These are phyloP conservation scores for Oreochromis spilurus DNA, from an alignment of 2,113 vertebrate species.

Conservation along the genomic window DNA sequence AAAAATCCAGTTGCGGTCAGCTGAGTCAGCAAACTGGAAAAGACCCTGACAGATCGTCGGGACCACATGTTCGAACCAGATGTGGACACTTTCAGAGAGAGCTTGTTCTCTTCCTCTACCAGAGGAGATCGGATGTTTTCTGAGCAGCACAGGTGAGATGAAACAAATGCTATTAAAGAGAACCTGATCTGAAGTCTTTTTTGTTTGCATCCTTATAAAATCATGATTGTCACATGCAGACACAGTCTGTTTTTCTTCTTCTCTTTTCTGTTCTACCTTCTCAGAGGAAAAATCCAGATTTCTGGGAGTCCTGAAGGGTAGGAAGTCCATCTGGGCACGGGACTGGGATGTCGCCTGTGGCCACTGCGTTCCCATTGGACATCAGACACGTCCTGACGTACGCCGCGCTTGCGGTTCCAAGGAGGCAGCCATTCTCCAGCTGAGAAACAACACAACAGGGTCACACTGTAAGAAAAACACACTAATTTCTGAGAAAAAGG, in stretches of 20 bases:
- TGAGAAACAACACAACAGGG: constrained; percentile 26
- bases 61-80: not conserved
- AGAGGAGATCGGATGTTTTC: not conserved
- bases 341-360: not conserved
- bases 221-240: not conserved
- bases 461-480: not conserved
- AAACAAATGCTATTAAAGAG: not conserved
- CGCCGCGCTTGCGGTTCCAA: constrained; percentile 23
- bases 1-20: not conserved
- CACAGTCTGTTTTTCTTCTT: not conserved
- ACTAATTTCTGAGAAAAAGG: not conserved
- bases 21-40: not conserved
- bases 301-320: constrained; percentile 47
- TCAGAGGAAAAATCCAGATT: constrained; percentile 65
- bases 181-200: not conserved
- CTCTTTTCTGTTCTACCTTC: not conserved
- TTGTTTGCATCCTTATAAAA: not conserved
- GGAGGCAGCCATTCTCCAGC: constrained; percentile 32
- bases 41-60: not conserved
- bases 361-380: constrained; percentile 12
- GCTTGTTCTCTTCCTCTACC: not conserved
- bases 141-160: not conserved
- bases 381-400: constrained; percentile 36
- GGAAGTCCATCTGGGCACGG: constrained; percentile 21
- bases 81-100: not conserved